Base-by-base conservation (phyloP, 2,113 vertebrate species). In the Mystacornis crossleyi region DNA sequence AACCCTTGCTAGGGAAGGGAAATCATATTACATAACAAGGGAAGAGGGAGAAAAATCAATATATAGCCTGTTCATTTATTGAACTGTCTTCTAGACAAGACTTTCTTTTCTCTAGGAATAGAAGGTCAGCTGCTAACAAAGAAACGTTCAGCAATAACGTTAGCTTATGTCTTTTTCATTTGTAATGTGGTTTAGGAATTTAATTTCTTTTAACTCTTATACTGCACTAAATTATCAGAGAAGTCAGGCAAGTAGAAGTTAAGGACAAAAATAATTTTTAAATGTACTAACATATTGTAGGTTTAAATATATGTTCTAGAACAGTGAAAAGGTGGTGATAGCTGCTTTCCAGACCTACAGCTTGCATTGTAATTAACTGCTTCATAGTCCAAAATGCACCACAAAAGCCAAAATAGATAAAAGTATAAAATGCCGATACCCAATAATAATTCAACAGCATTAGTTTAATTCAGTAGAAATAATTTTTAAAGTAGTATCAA, bases 11-110 rank as follows among this genome's bases (percentile, higher is more conserved):
- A 94, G 80, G 70, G 93, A 92, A 93, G 74, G 92, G 69, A 94
- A 97, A 97, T 97, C 93, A 96, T 96, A 97, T 97, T 95, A 95
- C 84, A 95, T 93, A 96, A 97, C 94, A 95, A 96, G 82, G 33
- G 66, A 89, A 96, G 72, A 50, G 28, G 50, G n/a, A 88, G 42
- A 82, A 92, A 95, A 97, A 98, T 97, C 97, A 97, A 98, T 98
- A 94, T 55, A 90, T 95, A 95, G 86, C 83, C 96, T 95, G 93
- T 97, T 97, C 93, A 97, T 92, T 96, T 97, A 97, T 83, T 86
- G 96, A 97, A 94, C 95, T 96, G 94, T 95, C 97, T 97, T 94
- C 92, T 72, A 93, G 94, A 45, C 71, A 91, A 89, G 78, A 78
- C 89, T 81, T 86, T n/a, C 50, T 43, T 91, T 88, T 78, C 50